Evolutionary conservation across 2,113 vertebrate species (phyloP).

Genomic region (Gymnocephalus cernua): DNA sequence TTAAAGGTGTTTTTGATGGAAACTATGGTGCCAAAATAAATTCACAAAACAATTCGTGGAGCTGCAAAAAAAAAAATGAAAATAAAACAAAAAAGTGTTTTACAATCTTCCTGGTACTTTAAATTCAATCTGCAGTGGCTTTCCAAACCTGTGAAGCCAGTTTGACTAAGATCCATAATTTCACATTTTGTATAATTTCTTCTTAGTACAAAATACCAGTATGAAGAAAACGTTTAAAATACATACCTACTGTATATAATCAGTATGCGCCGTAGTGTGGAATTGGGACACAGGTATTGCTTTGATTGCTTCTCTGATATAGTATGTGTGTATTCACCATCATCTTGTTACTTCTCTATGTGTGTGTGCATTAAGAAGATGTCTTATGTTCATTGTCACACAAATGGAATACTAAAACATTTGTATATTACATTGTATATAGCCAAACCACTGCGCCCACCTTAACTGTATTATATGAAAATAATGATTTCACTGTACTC

Average conservation of each 20-base stretch:
- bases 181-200: neutral
- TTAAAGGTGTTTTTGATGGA: no score
- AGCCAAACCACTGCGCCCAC: neutral
- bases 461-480: neutral
- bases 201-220: neutral
- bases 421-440: neutral
- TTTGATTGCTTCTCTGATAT: neutral
- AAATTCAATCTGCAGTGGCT: neutral
- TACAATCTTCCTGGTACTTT: neutral
- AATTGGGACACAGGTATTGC: neutral
- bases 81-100: neutral
- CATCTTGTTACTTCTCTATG: neutral
- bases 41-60: no score
- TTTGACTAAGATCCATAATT: neutral
- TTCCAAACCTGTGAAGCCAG: neutral
- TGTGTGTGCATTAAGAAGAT: neutral
- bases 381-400: neutral
- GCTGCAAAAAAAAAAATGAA: neutral
- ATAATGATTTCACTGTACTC: constrained; percentile 53
- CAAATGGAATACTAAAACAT: neutral
- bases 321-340: neutral
- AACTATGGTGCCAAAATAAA: no score
- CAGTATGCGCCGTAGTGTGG: neutral
- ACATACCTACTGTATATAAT: neutral
- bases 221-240: neutral